A percentile compares a stretch with the other conserved stretches of the same genome.
phyloP scores from a whole-genome alignment of 2,113 vertebrate genomes.

The Rhadina sibilatrix region DNA sequence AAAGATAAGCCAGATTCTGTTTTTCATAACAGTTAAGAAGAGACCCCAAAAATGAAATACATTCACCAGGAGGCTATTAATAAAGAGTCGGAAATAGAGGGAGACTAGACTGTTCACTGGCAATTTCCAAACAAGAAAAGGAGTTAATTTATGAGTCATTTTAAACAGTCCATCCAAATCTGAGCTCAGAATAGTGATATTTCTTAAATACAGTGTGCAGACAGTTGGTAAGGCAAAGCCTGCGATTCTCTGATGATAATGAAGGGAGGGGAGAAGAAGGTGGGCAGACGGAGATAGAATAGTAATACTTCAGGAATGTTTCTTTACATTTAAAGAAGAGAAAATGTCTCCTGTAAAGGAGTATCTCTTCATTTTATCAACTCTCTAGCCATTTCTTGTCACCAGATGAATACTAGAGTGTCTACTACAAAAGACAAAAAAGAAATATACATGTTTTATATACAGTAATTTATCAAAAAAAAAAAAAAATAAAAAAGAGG shows the following conservation, averaged over 20 bases:
- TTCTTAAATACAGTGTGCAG: background rate
- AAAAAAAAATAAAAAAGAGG: background rate
- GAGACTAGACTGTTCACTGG: background rate
- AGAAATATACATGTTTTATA: background rate
- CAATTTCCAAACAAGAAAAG: background rate
- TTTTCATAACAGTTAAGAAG: background rate
- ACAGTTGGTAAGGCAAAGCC: background rate
- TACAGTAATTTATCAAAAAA: background rate
- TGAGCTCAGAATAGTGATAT: background rate
- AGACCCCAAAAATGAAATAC: background rate
- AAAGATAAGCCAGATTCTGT: background rate
- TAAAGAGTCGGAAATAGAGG: conserved; percentile 1
- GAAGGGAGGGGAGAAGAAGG: background rate
- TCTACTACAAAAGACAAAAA: background rate
- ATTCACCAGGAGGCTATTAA: background rate
- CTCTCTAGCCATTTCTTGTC: background rate
- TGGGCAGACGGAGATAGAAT: background rate
- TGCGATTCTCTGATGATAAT: background rate
- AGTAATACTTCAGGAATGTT: background rate
- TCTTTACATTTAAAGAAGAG: background rate
- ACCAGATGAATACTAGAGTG: background rate
- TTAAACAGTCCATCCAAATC: background rate
- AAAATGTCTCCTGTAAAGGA: background rate
- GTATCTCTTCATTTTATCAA: background rate
- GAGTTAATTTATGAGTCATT: background rate